phyloP scores from a whole-genome alignment of 2,113 vertebrate genomes.

The Centropristis striata region DNA sequence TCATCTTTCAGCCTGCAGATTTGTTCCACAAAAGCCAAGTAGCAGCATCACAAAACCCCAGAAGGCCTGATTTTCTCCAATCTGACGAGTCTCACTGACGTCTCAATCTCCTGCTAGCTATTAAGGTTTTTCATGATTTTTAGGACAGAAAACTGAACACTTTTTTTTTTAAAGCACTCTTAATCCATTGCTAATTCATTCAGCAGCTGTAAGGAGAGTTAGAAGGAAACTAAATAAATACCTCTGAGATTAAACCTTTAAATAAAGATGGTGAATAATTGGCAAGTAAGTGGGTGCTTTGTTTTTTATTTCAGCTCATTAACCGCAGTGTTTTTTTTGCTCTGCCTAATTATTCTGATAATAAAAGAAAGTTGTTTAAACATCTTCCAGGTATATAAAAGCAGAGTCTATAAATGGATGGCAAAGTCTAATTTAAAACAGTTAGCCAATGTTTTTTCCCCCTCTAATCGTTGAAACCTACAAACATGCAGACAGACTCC shows the following conservation, averaged over 20 bases:
- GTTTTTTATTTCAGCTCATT: constrained; percentile 19
- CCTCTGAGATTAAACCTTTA: constrained; percentile 16
- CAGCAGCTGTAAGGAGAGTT: constrained; percentile 7
- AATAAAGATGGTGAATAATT: constrained; percentile 22
- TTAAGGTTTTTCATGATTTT: not conserved
- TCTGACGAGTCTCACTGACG: not conserved
- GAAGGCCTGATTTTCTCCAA: not conserved
- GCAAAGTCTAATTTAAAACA: not conserved
- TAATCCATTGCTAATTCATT: not conserved
- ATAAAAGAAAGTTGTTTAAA: constrained; percentile 8
- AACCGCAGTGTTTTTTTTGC: not conserved
- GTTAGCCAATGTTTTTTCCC: not conserved
- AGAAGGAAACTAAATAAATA: constrained; percentile 1
- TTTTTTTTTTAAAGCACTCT: no score
- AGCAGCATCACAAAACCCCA: not conserved
- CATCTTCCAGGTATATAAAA: not conserved
- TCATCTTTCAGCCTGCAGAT: not conserved
- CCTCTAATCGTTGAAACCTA: not conserved
- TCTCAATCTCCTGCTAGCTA: not conserved
- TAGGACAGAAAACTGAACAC: no score
- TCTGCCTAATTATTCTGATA: constrained; percentile 4
- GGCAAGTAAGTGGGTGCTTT: not conserved
- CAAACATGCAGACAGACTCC: no score
- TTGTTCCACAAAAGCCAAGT: not conserved
- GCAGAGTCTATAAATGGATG: not conserved